A percentile compares a stretch with the other conserved stretches of the same genome.
Conservation (phyloP, 2,888 invertebrate species). For the Drosophila imparisetae region DNA sequence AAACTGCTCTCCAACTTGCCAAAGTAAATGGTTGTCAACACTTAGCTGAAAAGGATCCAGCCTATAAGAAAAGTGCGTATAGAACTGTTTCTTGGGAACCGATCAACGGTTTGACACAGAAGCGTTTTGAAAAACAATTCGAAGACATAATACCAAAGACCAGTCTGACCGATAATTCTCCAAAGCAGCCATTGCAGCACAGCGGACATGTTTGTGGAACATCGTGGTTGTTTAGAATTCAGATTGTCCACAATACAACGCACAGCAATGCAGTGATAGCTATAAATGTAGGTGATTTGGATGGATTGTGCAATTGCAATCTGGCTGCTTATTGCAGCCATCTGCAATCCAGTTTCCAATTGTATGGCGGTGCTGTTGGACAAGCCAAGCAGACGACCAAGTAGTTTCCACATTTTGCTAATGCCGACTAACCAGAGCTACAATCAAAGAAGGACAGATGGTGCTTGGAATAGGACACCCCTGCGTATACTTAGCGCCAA, state of each 20-base stretch:
- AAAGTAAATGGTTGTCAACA: conserved; percentile 78
- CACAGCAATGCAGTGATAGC: conserved; percentile 53
- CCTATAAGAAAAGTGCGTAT: conserved; percentile 75
- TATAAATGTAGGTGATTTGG: conserved; percentile 63
- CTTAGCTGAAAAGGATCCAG: conserved; percentile 82
- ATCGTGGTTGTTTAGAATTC: conserved; percentile 66
- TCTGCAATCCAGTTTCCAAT: background rate
- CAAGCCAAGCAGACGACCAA: conserved; percentile 31
- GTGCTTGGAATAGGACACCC: conserved; percentile 9
- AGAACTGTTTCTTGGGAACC: conserved; percentile 66
- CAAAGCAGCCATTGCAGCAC: conserved; percentile 38
- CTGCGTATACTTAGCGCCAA: conserved; percentile 67
- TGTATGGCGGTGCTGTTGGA: background rate
- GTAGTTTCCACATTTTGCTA: conserved; percentile 6
- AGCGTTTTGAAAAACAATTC: conserved; percentile 75
- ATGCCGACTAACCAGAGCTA: background rate
- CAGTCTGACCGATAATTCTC: conserved; percentile 10
- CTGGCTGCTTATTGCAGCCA: conserved; percentile 39
- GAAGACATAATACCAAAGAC: conserved; percentile 67
- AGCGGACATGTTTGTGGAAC: conserved; percentile 66
- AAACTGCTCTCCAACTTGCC: conserved; percentile 83
- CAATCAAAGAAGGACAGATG: background rate
- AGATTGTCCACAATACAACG: conserved; percentile 57
- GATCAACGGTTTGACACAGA: conserved; percentile 72
- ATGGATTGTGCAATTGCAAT: conserved; percentile 37